Percentiles rank a stretch among this genome's conserved stretches.
phyloP scores from a whole-genome alignment of 2,888 invertebrate genomes.

The Leptothorax acervorum region DNA sequence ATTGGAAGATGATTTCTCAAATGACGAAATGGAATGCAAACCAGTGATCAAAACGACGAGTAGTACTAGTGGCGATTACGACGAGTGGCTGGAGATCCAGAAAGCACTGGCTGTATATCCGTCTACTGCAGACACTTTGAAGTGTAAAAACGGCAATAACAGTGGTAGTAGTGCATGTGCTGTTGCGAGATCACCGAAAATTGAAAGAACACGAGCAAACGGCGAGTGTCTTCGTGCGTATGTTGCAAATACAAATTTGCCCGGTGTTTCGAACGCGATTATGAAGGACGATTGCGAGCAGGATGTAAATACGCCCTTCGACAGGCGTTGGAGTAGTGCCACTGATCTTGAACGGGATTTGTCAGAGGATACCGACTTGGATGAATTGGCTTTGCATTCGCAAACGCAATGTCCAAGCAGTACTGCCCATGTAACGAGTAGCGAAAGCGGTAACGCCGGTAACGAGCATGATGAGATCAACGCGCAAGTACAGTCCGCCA shows the following conservation, averaged over 20 bases:
- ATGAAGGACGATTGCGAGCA: constrained; percentile 76
- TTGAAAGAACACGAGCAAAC: constrained; percentile 82
- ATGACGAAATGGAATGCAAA: constrained; percentile 81
- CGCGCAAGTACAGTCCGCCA: constrained; percentile 93
- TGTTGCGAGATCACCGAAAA: constrained; percentile 72
- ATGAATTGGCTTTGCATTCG: constrained; percentile 81
- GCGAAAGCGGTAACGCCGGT: constrained; percentile 72
- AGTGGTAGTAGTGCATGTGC: constrained; percentile 64
- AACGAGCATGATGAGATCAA: constrained; percentile 89
- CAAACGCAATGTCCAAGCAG: constrained; percentile 79
- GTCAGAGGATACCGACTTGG: constrained; percentile 82
- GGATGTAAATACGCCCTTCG: constrained; percentile 69
- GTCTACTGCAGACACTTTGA: constrained; percentile 76
- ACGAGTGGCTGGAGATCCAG: constrained; percentile 90
- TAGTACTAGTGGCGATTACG: constrained; percentile 86
- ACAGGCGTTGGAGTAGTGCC: constrained; percentile 79
- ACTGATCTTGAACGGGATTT: constrained; percentile 84
- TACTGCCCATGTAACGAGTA: constrained; percentile 63
- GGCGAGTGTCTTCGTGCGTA: constrained; percentile 79
- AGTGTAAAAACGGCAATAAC: constrained; percentile 77
- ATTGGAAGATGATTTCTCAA: constrained; percentile 82
- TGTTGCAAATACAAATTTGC: constrained; percentile 64
- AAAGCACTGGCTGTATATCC: constrained; percentile 88
- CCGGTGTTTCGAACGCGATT: constrained; percentile 69
- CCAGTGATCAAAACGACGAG: constrained; percentile 79